These are phyloP conservation scores for Lasioglossum oenotherae DNA, from an alignment of 2,888 invertebrate species.

Conservation along the genomic window DNA sequence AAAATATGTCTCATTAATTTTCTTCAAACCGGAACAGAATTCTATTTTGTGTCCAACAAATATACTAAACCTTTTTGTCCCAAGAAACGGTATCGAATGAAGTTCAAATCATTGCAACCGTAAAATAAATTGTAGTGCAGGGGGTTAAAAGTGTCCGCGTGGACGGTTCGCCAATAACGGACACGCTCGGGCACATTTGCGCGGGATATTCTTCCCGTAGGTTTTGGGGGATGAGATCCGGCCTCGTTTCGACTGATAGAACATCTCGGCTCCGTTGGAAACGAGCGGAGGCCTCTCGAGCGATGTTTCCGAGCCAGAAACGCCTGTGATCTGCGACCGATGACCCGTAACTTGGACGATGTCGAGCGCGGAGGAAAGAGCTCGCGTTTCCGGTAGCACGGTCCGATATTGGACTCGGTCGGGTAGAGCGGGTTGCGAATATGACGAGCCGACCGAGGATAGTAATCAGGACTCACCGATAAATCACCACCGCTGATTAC, in stretches of 20 bases:
- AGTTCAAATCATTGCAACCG: too few species aligned
- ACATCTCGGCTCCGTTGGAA: neutral
- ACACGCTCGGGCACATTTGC: neutral
- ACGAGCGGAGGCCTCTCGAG: neutral
- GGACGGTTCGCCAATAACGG: neutral
- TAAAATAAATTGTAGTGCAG: too few species aligned
- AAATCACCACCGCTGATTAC: slow-evolving; percentile 82
- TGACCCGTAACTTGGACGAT: slow-evolving; percentile 29
- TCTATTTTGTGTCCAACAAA: too few species aligned
- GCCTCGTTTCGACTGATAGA: slow-evolving; percentile 1
- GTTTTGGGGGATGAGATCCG: neutral
- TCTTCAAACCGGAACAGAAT: too few species aligned
- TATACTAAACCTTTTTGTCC: too few species aligned
- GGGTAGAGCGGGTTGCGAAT: neutral
- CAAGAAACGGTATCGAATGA: too few species aligned
- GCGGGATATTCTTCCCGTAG: neutral
- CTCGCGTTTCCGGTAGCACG: slow-evolving; percentile 39
- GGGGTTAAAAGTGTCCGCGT: neutral
- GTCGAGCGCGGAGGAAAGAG: slow-evolving; percentile 31
- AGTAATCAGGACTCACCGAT: slow-evolving; percentile 78
- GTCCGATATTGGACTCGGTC: neutral
- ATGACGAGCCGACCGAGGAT: slow-evolving; percentile 67
- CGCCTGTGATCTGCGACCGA: slow-evolving; percentile 30
- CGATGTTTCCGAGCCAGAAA: slow-evolving; percentile 21
- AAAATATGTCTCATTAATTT: too few species aligned